Evolutionary conservation across 2,113 vertebrate genomes (phyloP), one percentile per base, ranked within the genome.

Genomic region (Panthera leo): DNA sequence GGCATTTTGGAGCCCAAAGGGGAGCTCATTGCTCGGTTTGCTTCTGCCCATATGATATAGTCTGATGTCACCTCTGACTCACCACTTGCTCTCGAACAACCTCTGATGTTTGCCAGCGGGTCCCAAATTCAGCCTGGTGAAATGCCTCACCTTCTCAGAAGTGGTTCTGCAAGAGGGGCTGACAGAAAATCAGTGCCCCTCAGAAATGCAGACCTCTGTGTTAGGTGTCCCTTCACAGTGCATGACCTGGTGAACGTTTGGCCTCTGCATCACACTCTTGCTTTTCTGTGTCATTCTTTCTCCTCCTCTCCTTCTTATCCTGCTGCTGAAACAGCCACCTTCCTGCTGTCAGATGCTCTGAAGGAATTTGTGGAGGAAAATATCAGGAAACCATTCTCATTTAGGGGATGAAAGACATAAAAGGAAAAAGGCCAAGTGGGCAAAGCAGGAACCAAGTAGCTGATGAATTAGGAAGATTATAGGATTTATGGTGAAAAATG

Each of bases 11-110:
- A 92, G 70, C 53, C 29, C 80, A 67, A 84, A 95, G 75, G 92
- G 58, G 73, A 53, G 45, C 63, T 90, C 83, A 34, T 42, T 76
- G 91, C 87, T 36, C 83, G n/a, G 27, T 29, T 95, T 34, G 55
- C 36, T 55, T 79, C 55, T 94, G 58, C 21, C 48, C 18, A 3
- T 63, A 8, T 55, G 78, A 76, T 85, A 42, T 25, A 78, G 45
- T 93, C 92, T 93, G 95, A 94, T 63, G 82, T 94, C 94, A 61
- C 29, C 25, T 12, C 71, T 96, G 96, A 95, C 96, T 96, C 94
- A 92, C 82, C 18, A 39, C 93, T 91, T 61, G 75, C 75, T 97
- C 92, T 73, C 82, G 63, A 84, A 65, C 80, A 82, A 65, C 79
- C 84, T 94, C 73, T 95, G 94, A 76, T 95, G 82, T 95, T 95